Conservation (phyloP, 2,797 vertebrate genomes). For the Hylomyscus alleni region DNA sequence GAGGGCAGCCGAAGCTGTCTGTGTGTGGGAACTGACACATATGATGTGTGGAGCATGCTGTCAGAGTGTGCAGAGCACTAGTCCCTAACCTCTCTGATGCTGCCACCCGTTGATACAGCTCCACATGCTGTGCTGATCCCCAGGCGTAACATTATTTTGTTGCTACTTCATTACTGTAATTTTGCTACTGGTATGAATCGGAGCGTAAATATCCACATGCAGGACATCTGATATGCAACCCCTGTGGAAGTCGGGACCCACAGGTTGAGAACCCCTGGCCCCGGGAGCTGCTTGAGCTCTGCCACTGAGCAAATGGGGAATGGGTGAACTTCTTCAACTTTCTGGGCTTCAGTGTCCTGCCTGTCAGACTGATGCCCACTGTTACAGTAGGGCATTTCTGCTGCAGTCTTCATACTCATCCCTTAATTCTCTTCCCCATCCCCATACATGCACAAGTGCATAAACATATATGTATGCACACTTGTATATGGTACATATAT, state of each 20-base stretch:
- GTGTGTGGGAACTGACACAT: background rate
- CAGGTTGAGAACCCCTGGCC: background rate
- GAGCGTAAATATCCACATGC: background rate
- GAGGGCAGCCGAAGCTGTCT: background rate
- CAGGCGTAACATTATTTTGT: background rate
- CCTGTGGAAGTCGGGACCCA: background rate
- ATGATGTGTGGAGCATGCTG: background rate
- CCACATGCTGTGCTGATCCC: background rate
- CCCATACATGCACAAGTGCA: background rate
- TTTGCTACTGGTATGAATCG: background rate
- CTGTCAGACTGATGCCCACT: background rate
- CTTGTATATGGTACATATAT: background rate
- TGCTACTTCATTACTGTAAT: background rate
- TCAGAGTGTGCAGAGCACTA: background rate
- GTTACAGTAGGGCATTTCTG: background rate
- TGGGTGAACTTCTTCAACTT: background rate
- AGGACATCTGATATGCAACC: background rate
- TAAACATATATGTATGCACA: rapidly evolving
- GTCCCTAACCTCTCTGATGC: background rate
- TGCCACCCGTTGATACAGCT: background rate
- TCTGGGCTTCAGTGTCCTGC: background rate
- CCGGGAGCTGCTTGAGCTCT: background rate
- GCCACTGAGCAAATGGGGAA: background rate
- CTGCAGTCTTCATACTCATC: background rate
- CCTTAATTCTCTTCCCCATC: background rate